Evolutionary conservation across 2,113 vertebrate genomes (phyloP).

Genomic region (Chloropsis cyanopogon): DNA sequence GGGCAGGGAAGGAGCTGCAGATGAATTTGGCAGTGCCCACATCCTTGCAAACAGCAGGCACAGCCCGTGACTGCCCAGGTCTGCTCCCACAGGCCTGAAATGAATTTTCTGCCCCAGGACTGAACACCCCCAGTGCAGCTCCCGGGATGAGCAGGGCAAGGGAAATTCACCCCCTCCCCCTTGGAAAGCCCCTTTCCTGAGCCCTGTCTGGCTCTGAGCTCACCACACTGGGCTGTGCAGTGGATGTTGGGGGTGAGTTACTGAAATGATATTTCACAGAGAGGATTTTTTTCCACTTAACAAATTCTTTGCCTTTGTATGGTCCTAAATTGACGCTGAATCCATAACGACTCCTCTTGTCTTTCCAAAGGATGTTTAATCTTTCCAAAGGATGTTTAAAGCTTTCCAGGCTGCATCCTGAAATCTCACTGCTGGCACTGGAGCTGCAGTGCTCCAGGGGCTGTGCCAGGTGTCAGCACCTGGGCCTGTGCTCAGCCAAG

Average conservation of each 20-base stretch:
- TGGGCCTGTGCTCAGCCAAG: not conserved
- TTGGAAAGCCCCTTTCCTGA: not conserved
- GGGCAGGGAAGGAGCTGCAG: not conserved
- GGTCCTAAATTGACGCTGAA: not conserved
- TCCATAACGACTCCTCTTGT: no score
- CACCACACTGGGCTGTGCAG: not conserved
- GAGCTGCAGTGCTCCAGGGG: not conserved
- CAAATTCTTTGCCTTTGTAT: not conserved
- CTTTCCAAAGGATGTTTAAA: not conserved
- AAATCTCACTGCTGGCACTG: not conserved
- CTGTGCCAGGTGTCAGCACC: not conserved
- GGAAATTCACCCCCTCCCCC: not conserved
- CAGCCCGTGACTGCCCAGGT: not conserved
- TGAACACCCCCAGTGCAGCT: not conserved
- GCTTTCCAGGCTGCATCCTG: not conserved
- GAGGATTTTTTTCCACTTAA: not conserved
- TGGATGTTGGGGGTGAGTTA: not conserved
- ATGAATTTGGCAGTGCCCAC: fast-evolving
- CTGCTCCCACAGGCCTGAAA: not conserved
- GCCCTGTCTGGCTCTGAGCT: not conserved
- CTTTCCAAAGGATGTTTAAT: not conserved
- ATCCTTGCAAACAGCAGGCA: not conserved
- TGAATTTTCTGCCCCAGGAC: not conserved
- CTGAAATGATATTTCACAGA: not conserved
- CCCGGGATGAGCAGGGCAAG: fast-evolving